Evolutionary conservation across 2,888 invertebrate species (phyloP).

Genomic region (Drosophila demipolita): DNA sequence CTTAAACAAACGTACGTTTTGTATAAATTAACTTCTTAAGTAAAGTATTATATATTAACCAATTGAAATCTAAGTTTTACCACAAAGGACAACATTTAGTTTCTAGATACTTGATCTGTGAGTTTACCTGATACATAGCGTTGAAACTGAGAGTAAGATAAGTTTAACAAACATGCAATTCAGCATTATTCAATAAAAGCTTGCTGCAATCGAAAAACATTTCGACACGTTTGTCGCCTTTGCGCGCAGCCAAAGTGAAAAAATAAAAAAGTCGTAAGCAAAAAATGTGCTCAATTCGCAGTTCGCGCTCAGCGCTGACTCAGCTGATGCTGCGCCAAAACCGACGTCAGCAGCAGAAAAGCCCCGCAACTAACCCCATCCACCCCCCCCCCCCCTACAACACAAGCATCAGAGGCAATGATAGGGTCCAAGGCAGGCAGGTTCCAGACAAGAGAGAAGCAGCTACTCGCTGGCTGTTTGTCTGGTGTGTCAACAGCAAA

Average conservation of each 20-base stretch:
- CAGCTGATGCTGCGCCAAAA: conserved; percentile 64
- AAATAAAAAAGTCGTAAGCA: conserved; percentile 50
- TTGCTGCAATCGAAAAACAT: neutral
- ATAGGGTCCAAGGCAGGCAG: conserved; percentile 64
- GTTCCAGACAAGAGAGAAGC: conserved; percentile 36
- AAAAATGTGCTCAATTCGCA: conserved; percentile 53
- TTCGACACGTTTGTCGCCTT: conserved; percentile 53
- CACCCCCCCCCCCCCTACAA: conserved; percentile 7
- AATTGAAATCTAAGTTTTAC: neutral
- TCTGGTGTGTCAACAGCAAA: conserved; percentile 63
- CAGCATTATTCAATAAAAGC: neutral
- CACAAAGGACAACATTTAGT: neutral
- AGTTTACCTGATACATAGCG: neutral
- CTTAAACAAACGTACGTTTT: neutral
- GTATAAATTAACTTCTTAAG: neutral
- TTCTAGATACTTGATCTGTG: neutral
- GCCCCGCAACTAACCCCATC: conserved; percentile 30
- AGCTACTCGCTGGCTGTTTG: conserved; percentile 1
- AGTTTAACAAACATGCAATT: neutral
- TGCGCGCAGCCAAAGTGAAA: conserved; percentile 11
- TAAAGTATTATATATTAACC: neutral
- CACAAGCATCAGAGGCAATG: conserved; percentile 4
- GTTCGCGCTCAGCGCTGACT: conserved; percentile 54
- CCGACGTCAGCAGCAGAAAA: conserved; percentile 31
- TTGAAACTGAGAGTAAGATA: neutral